Percentiles rank a stretch among this genome's conserved stretches.
phyloP scores from a whole-genome alignment of 2,797 vertebrate genomes.

The Microcaecilia unicolor region DNA sequence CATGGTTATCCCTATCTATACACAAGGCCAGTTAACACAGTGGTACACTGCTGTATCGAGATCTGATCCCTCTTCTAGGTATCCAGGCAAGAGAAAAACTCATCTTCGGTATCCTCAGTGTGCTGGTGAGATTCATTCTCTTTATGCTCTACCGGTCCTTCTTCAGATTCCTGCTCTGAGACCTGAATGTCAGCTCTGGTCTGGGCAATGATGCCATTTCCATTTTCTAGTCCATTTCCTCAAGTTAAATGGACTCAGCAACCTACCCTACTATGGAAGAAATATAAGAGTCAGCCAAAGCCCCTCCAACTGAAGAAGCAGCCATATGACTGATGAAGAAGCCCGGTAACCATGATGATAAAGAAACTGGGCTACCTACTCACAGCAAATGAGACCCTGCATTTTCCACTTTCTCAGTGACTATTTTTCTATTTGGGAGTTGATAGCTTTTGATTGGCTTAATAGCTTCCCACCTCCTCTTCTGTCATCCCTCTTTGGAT shows the following conservation, averaged over 20 bases:
- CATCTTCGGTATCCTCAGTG: background rate
- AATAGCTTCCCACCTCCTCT: slow-evolving; percentile 8
- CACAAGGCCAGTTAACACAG: too few species aligned
- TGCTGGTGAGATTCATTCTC: background rate
- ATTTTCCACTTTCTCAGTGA: background rate
- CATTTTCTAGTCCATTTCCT: background rate
- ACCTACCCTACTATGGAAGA: too few species aligned
- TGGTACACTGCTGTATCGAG: too few species aligned
- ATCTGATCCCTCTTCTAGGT: background rate
- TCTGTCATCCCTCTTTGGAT: slow-evolving; percentile 14
- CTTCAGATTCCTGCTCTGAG: background rate
- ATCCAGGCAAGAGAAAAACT: background rate
- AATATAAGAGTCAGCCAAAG: too few species aligned
- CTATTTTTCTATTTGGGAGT: background rate
- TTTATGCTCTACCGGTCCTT: background rate
- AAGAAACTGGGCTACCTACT: background rate
- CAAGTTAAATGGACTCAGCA: background rate
- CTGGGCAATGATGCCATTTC: background rate
- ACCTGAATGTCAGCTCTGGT: too few species aligned
- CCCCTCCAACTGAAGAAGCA: background rate
- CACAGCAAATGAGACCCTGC: background rate
- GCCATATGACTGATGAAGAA: background rate
- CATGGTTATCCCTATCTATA: too few species aligned
- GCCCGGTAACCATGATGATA: too few species aligned
- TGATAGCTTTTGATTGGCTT: slow-evolving; percentile 7